A percentile compares a stretch with the other conserved stretches of the same genome.
phyloP scores from a whole-genome alignment of 2,113 vertebrate species.

The Protomyctophum bolini region DNA sequence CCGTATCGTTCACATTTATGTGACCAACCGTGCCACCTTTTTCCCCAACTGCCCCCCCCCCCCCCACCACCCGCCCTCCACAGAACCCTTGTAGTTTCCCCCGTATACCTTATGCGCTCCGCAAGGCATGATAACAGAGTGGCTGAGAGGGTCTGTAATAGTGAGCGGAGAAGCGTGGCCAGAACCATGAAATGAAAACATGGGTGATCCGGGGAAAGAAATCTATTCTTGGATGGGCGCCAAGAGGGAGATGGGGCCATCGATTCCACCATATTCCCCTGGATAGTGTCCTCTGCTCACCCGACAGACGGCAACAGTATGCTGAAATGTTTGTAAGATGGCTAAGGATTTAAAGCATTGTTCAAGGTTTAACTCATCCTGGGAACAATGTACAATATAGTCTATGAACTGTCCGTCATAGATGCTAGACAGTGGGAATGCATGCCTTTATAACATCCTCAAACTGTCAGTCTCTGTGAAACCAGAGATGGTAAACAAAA shows the following conservation, averaged over 20 bases:
- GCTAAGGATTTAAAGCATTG: background rate
- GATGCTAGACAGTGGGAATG: too few species aligned
- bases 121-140: slow-evolving; percentile 44
- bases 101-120: slow-evolving; percentile 13
- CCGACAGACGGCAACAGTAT: background rate
- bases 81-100: background rate
- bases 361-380: too few species aligned
- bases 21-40: slow-evolving; percentile 15
- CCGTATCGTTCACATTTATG: slow-evolving; percentile 63
- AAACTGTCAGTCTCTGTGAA: too few species aligned
- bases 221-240: slow-evolving; percentile 42
- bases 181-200: slow-evolving; percentile 62
- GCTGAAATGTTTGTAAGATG: background rate
- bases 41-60: background rate
- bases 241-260: slow-evolving; percentile 30
- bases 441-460: too few species aligned
- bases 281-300: slow-evolving; percentile 8
- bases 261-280: slow-evolving; percentile 16
- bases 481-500: too few species aligned
- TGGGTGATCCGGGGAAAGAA: slow-evolving; percentile 36
- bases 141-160: slow-evolving; percentile 39
- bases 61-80: background rate
- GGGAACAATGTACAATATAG: too few species aligned
- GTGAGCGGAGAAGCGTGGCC: slow-evolving; percentile 36
- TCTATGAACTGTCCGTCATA: too few species aligned